These are phyloP conservation scores for Pogona vitticeps DNA, from an alignment of 2,113 vertebrate genomes.

Conservation along the genomic window DNA sequence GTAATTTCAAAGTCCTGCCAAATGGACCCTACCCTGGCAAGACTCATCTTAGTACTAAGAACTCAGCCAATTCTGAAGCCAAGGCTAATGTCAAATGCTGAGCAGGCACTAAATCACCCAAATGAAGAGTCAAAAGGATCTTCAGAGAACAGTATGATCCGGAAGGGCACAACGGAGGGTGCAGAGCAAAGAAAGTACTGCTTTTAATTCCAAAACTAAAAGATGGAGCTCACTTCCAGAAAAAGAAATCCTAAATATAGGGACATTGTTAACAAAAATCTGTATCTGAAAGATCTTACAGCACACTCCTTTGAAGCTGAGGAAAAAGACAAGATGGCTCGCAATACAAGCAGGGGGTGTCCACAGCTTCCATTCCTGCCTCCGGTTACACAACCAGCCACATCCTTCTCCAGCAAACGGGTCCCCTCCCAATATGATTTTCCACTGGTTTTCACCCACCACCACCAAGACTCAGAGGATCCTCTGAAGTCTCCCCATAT, in stretches of 20 bases:
- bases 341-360: neutral
- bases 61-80: neutral
- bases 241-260: neutral
- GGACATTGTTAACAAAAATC: neutral
- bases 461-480: too few species aligned
- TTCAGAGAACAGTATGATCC: neutral
- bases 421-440: neutral
- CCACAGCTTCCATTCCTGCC: neutral
- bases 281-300: neutral
- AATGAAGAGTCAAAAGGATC: neutral
- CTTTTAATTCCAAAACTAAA: neutral
- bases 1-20: neutral
- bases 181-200: neutral
- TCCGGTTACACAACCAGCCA: neutral
- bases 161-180: neutral
- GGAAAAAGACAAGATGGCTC: neutral
- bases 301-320: neutral
- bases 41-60: constrained; percentile 8
- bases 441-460: neutral
- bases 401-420: neutral
- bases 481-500: too few species aligned
- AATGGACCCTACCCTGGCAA: neutral
- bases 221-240: neutral
- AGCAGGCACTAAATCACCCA: constrained; percentile 2
- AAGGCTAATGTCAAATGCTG: neutral